Conservation (phyloP, 2,113 vertebrate species). For the Stomatorhinus ivindoensis region DNA sequence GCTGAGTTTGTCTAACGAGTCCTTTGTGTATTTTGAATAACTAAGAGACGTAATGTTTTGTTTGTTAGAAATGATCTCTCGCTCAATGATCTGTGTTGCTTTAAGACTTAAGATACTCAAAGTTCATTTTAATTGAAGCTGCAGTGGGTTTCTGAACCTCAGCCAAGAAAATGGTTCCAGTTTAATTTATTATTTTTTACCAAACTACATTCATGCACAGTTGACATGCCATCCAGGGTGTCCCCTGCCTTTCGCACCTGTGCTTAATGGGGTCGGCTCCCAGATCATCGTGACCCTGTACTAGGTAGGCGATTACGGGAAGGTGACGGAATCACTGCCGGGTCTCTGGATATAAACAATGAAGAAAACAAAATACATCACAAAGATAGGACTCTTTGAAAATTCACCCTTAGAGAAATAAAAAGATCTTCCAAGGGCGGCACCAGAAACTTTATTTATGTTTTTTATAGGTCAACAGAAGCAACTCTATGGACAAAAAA, state of each 20-base stretch:
- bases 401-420: not conserved
- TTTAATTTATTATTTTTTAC: not conserved
- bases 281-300: not conserved
- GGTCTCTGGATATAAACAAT: not conserved
- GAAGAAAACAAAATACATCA: not conserved
- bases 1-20: not conserved
- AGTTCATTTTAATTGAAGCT: not conserved
- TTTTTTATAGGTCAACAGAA: not conserved
- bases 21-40: not conserved
- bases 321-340: not conserved
- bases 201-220: not conserved
- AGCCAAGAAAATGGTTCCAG: not conserved
- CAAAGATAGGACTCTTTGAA: not conserved
- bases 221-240: not conserved
- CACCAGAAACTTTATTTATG: not conserved
- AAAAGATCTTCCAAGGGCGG: not conserved
- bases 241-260: not conserved
- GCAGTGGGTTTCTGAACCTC: not conserved
- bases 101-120: not conserved
- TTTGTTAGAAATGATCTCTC: not conserved
- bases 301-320: not conserved
- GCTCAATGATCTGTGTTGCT: not conserved
- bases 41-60: not conserved
- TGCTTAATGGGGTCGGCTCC: not conserved
- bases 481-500: conserved; percentile 28